phyloP scores from a whole-genome alignment of 2,797 vertebrate species.

The Pseudotriccus pelzelni region DNA sequence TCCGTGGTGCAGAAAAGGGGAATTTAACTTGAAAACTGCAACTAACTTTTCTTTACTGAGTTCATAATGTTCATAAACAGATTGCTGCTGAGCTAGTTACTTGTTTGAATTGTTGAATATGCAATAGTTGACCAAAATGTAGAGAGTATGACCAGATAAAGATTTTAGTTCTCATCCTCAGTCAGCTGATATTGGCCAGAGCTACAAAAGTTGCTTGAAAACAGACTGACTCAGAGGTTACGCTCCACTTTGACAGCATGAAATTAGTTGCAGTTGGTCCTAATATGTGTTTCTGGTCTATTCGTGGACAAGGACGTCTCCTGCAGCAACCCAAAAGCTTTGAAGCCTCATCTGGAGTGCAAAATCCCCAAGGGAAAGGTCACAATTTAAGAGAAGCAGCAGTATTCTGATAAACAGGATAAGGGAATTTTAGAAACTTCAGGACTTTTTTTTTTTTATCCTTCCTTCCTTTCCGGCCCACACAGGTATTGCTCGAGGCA shows the following conservation, averaged over 20 bases:
- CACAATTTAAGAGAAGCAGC: constrained; percentile 35
- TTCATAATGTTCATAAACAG: background rate
- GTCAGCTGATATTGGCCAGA: background rate
- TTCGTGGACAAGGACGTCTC: background rate
- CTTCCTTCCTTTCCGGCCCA: constrained; percentile 67
- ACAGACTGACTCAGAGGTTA: constrained; percentile 2
- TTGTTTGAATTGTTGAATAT: background rate
- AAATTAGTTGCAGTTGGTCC: constrained; percentile 28
- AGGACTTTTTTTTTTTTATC: background rate
- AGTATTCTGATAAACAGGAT: constrained; percentile 55
- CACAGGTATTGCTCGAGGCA: constrained; percentile 63
- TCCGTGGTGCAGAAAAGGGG: background rate
- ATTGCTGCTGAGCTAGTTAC: background rate
- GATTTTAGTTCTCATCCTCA: background rate
- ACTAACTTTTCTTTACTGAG: background rate
- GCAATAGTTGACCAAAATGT: background rate
- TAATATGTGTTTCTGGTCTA: background rate
- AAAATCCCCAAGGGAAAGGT: constrained; percentile 50
- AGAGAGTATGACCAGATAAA: background rate
- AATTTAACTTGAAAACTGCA: background rate
- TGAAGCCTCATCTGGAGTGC: constrained; percentile 21
- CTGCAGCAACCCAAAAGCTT: constrained; percentile 20
- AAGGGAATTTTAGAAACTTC: constrained; percentile 60
- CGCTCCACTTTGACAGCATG: background rate
- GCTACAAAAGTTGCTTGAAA: background rate